Evolutionary conservation across 2,113 vertebrate species (phyloP), one percentile per base, ranked within the genome.

Genomic region (Limanda limanda): DNA sequence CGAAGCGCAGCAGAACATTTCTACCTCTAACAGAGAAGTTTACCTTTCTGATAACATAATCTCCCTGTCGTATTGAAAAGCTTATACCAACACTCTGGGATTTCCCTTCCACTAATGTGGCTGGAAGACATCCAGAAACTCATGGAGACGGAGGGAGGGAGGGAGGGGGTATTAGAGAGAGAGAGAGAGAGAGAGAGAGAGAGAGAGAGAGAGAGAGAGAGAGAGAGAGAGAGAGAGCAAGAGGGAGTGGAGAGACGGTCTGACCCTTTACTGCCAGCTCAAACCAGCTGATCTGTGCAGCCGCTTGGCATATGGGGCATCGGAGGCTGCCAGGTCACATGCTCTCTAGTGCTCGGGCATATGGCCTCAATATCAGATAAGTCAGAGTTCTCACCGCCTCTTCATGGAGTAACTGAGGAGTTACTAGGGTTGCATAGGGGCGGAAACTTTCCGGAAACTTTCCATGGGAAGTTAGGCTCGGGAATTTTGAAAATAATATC

Each of bases 11-110:
- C 89, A 88, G 78, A 86, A 95, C 93, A 95, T 95, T 92, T 92
- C 93, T 85, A 83, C 81, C 90, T 93, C 90, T 94, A 93, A 94
- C 92, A 89, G 93, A 93, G 92, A 96, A 95, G 94, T 95, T 96
- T 96, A 96, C 94, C 95, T 97, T 97, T 96, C 94, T 95, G 94
- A 96, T 96, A 96, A 95, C 74, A 88, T 96, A 95, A 96, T 95
- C 96, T 96, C 95, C 93, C 94, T 91, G 93, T 95, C 95, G 95
- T 96, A 95, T 94, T 94, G 93, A 95, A 95, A 96, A 96, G 94
- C 95, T 95, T 95, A 95, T 91, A 94, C 92, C 95, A 96, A 94
- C 89, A 96, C 92, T 92, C 93, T 95, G 95, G 95, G 95, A 97
- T 96, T 96, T 96, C 94, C 95, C 95, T 94, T 92, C 86, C 93